Evolutionary conservation across 2,113 vertebrate genomes (phyloP).

Genomic region (Henicopernis longicauda): DNA sequence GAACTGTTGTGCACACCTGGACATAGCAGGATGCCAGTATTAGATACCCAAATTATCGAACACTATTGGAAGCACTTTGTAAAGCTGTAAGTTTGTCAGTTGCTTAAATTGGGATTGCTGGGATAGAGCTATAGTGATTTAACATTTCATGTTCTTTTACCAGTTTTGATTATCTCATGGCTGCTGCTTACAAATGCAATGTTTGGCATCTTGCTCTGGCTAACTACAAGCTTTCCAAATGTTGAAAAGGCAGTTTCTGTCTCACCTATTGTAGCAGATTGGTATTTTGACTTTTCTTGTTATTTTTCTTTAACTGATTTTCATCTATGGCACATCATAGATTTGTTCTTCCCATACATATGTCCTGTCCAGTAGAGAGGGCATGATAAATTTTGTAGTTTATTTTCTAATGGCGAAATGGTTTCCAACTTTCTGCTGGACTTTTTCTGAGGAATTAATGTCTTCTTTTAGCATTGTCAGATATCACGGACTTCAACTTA

Average conservation of each 20-base stretch:
- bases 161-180: not conserved
- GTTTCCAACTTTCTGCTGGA: constrained; percentile 36
- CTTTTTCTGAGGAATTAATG: constrained; percentile 4
- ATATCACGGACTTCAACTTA: not conserved
- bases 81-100: not conserved
- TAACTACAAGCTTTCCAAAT: not conserved
- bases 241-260: not conserved
- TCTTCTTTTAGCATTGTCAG: not conserved
- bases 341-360: not conserved
- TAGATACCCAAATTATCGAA: not conserved
- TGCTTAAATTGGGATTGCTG: not conserved
- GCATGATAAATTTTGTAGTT: constrained; percentile 26
- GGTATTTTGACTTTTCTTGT: not conserved
- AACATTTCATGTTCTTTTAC: not conserved
- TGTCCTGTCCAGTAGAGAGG: not conserved
- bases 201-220: not conserved
- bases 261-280: not conserved
- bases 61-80: not conserved
- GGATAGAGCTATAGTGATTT: not conserved
- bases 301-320: not conserved
- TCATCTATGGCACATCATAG: not conserved
- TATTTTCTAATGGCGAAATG: constrained; percentile 41
- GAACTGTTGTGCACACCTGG: not conserved
- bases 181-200: not conserved
- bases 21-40: not conserved